phyloP scores from a whole-genome alignment of 2,888 invertebrate species.

The Ornithoptera priamus region DNA sequence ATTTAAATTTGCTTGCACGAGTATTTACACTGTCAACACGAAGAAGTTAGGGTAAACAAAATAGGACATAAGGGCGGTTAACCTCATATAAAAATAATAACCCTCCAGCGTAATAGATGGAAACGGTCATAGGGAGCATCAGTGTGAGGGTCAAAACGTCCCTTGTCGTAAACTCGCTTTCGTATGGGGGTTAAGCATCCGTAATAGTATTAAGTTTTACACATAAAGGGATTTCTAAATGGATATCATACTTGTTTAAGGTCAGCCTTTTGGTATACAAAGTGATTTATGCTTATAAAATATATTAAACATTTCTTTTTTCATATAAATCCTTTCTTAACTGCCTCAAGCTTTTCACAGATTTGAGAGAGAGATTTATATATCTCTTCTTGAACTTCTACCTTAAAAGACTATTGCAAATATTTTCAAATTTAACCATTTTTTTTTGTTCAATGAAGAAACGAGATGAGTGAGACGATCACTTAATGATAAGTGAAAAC shows the following conservation, averaged over 20 bases:
- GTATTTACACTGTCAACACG: neutral
- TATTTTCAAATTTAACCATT: too few species aligned
- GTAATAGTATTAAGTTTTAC: conserved; percentile 24
- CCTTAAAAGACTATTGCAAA: neutral
- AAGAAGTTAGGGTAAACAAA: conserved; percentile 5
- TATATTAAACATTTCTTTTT: neutral
- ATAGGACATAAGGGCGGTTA: conserved; percentile 1
- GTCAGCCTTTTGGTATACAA: neutral
- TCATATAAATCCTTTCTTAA: neutral
- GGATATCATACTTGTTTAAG: neutral
- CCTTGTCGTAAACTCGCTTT: conserved; percentile 24
- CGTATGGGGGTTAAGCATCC: conserved; percentile 17
- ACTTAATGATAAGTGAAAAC: too few species aligned
- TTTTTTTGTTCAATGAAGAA: too few species aligned
- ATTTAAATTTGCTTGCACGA: neutral
- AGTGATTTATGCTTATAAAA: neutral
- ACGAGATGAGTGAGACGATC: too few species aligned
- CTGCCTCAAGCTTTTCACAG: neutral
- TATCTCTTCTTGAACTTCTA: neutral
- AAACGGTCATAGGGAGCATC: conserved; percentile 5
- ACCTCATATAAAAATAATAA: conserved; percentile 22
- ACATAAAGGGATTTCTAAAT: conserved; percentile 8
- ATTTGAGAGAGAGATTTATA: neutral
- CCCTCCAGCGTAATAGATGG: conserved; percentile 12
- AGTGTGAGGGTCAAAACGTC: conserved; percentile 18